phyloP scores from a whole-genome alignment of 2,797 vertebrate genomes.

The Mormyrops boulengeri region DNA sequence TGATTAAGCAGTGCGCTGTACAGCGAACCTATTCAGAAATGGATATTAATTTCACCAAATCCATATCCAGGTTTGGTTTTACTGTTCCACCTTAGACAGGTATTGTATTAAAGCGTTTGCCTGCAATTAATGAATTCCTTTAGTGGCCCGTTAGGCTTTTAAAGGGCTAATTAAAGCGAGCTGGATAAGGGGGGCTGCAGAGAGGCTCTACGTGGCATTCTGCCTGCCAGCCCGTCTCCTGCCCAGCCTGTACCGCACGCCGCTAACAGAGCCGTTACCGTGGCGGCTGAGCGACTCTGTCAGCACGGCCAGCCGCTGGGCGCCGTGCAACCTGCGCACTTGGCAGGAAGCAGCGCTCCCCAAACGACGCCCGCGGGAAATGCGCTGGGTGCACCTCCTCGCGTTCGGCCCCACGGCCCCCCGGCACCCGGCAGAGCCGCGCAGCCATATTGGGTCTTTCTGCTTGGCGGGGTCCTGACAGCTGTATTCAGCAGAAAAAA shows the following conservation, averaged over 20 bases:
- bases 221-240: neutral
- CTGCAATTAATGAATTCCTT: neutral
- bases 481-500: slow-evolving; percentile 60
- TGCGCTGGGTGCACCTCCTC: slow-evolving; percentile 52
- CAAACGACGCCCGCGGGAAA: slow-evolving; percentile 60
- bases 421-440: slow-evolving; percentile 52
- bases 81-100: neutral
- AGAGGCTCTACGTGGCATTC: neutral
- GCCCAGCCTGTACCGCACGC: slow-evolving; percentile 42
- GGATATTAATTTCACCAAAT: neutral
- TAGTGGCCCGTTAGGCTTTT: neutral
- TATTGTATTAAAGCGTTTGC: neutral
- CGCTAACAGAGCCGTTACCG: slow-evolving; percentile 68
- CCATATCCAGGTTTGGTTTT: neutral
- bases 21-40: neutral
- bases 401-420: slow-evolving; percentile 50
- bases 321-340: slow-evolving; percentile 65
- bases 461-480: slow-evolving; percentile 56
- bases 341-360: slow-evolving; percentile 61
- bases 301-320: slow-evolving; percentile 62
- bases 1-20: neutral
- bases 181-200: neutral
- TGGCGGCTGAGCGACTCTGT: slow-evolving; percentile 68
- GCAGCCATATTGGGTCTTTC: slow-evolving; percentile 60
- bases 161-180: neutral